Conservation (phyloP, 2,113 vertebrate species). For the Eptesicus fuscus region DNA sequence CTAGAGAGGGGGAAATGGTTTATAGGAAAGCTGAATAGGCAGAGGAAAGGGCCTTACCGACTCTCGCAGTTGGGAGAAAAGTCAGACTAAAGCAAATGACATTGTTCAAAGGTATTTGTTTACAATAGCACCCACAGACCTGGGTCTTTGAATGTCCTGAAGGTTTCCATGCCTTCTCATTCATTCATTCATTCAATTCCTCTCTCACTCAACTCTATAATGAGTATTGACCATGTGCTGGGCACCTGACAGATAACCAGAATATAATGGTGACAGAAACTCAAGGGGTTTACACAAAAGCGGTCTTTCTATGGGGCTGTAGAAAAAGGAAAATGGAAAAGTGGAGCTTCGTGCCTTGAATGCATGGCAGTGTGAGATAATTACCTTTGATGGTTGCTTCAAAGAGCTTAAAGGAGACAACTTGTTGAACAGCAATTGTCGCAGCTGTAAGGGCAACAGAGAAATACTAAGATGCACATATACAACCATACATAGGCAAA, state of each 20-base stretch:
- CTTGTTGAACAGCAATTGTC: constrained; percentile 49
- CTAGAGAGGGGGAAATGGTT: neutral
- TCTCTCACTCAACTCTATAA: neutral
- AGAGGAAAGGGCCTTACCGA: neutral
- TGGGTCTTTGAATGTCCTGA: neutral
- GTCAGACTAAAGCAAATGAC: neutral
- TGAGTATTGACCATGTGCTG: neutral
- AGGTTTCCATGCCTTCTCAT: neutral
- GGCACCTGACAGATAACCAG: neutral
- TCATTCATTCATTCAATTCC: neutral
- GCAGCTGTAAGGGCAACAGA: constrained; percentile 49
- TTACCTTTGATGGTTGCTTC: constrained; percentile 65
- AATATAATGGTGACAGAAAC: neutral
- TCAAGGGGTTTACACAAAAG: neutral
- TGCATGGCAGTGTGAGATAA: neutral
- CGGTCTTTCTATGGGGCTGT: neutral
- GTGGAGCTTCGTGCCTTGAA: neutral
- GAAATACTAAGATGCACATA: neutral
- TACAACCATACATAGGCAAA: neutral
- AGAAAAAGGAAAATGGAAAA: neutral
- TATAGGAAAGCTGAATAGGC: neutral
- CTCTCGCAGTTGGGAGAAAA: neutral
- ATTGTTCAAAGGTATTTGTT: neutral
- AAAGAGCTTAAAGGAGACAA: constrained; percentile 38
- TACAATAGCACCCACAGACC: neutral